Conservation (phyloP, 1,140 invertebrate species). For the Meloidogyne floridensis region DNA sequence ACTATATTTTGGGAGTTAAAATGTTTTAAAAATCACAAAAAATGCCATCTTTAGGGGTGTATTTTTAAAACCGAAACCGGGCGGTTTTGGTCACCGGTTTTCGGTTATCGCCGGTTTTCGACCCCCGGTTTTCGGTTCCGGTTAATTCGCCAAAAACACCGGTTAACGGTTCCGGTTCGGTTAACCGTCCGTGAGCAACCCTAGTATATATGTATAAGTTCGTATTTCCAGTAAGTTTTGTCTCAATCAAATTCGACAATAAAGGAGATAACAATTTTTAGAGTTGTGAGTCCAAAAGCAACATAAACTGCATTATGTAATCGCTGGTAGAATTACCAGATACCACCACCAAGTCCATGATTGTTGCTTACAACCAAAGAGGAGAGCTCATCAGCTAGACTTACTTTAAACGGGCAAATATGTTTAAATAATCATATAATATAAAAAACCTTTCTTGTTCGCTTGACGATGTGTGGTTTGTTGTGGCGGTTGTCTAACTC, state of each 20-base stretch:
- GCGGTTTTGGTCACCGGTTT: too few relatives aligned
- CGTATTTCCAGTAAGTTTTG: background rate
- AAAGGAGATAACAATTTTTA: background rate
- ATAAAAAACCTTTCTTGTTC: background rate
- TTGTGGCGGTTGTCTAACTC: background rate
- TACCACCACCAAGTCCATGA: conserved; percentile 18
- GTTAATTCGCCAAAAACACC: too few relatives aligned
- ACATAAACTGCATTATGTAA: background rate
- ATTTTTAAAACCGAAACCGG: too few relatives aligned
- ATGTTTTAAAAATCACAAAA: too few relatives aligned
- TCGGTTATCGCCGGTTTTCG: too few relatives aligned
- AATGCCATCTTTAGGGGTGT: too few relatives aligned
- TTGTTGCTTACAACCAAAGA: background rate
- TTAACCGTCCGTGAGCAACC: too few relatives aligned
- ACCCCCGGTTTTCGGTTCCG: too few relatives aligned
- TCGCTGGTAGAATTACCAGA: conserved; percentile 3
- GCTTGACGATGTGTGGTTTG: background rate
- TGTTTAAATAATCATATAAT: background rate
- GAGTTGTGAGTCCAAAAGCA: background rate
- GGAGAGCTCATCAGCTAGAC: conserved; percentile 25
- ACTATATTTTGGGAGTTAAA: too few relatives aligned
- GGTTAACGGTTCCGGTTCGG: too few relatives aligned
- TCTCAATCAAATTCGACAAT: background rate
- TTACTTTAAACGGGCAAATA: conserved; percentile 8
- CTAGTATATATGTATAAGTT: background rate